phyloP scores from a whole-genome alignment of 2,888 invertebrate genomes.

The Drosophila tanythrix region DNA sequence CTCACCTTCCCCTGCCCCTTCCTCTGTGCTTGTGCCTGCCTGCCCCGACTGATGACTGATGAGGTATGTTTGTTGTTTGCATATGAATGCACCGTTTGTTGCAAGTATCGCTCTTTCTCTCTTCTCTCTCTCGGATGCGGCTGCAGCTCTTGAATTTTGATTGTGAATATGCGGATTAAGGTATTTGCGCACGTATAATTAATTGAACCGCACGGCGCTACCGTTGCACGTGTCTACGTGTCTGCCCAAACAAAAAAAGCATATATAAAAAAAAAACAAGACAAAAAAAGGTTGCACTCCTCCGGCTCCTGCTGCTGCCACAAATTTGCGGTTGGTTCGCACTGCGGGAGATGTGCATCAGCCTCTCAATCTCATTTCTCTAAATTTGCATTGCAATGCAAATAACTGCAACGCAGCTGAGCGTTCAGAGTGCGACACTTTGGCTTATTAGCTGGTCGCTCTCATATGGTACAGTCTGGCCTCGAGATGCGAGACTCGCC shows the following conservation, averaged over 20 bases:
- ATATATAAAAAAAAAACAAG: not conserved
- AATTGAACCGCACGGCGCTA: slow-evolving; percentile 72
- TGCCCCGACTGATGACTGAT: slow-evolving; percentile 46
- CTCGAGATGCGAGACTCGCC: not conserved
- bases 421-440: slow-evolving; percentile 50
- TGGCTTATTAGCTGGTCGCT: slow-evolving; percentile 37
- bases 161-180: slow-evolving; percentile 78
- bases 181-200: slow-evolving; percentile 82
- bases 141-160: slow-evolving; percentile 73
- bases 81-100: slow-evolving; percentile 67
- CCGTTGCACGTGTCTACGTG: slow-evolving; percentile 46
- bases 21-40: not conserved
- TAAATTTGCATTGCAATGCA: slow-evolving; percentile 61
- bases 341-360: slow-evolving; percentile 60
- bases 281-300: slow-evolving; percentile 9
- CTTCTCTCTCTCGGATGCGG: slow-evolving; percentile 16
- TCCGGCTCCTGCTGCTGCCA: slow-evolving; percentile 1
- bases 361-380: slow-evolving; percentile 22
- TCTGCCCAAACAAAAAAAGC: slow-evolving; percentile 3
- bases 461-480: not conserved
- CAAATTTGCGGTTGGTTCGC: slow-evolving; percentile 51
- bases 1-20: slow-evolving; percentile 16
- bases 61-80: slow-evolving; percentile 64
- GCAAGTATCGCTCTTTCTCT: slow-evolving; percentile 55
- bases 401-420: slow-evolving; percentile 50